A percentile compares a stretch with the other conserved stretches of the same genome.
phyloP scores from a whole-genome alignment of 2,113 vertebrate species.

The Marmota flaviventris region DNA sequence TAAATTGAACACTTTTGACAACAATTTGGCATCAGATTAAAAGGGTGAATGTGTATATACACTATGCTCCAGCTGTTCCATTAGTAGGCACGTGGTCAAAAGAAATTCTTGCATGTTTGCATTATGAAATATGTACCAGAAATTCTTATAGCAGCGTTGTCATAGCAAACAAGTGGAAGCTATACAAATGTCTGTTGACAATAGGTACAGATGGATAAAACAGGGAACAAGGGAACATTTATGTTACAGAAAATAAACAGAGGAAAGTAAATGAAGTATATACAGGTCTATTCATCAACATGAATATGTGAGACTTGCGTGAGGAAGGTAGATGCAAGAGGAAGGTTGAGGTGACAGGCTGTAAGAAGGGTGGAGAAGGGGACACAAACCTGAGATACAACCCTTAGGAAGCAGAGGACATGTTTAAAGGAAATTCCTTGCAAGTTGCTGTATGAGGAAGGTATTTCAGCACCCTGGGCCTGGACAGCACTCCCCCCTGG shows the following conservation, averaged over 20 bases:
- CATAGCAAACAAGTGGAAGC: neutral
- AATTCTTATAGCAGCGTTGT: neutral
- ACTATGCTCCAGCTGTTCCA: neutral
- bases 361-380: neutral
- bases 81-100: neutral
- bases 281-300: too few relatives aligned
- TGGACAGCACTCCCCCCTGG: conserved; percentile 48
- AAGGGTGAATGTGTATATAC: neutral
- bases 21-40: neutral
- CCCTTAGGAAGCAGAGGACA: neutral
- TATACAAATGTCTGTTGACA: neutral
- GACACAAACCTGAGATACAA: neutral
- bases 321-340: neutral
- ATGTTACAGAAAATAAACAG: accelerated
- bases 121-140: neutral
- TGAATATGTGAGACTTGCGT: neutral
- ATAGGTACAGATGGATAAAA: neutral
- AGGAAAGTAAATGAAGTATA: neutral
- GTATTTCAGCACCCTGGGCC: conserved; percentile 47
- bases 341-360: conserved; percentile 42
- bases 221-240: neutral
- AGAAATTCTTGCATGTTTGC: neutral
- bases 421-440: neutral
- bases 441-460: accelerated
- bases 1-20: neutral